Conservation (phyloP, 2,888 invertebrate species). For the Pristionchus entomophagus region DNA sequence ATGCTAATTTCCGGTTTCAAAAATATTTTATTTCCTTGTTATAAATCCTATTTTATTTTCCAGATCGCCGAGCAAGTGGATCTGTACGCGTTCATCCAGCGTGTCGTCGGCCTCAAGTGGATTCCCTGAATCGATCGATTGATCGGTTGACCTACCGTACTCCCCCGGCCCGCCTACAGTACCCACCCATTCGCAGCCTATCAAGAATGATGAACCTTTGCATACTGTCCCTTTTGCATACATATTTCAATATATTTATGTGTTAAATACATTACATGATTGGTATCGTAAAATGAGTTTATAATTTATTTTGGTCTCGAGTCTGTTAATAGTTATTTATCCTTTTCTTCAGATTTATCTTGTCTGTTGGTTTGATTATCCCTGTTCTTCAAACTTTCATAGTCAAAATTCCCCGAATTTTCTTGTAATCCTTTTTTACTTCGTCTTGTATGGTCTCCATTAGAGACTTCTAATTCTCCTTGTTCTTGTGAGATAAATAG, state of each 20-base stretch:
- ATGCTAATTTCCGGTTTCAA: too few species aligned
- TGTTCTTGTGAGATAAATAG: neutral
- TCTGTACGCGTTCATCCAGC: conserved; percentile 87
- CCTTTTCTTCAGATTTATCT: neutral
- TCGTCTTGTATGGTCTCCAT: neutral
- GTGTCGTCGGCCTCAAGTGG: conserved; percentile 84
- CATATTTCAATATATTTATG: neutral
- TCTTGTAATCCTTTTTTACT: neutral
- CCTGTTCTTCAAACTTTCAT: neutral
- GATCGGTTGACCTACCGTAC: neutral
- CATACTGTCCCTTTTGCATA: conserved; percentile 5
- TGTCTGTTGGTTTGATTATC: neutral
- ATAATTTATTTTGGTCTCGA: too few species aligned
- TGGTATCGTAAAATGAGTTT: too few species aligned
- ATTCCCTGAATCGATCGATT: conserved; percentile 38
- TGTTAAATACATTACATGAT: too few species aligned
- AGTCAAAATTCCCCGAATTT: neutral
- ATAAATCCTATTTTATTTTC: too few species aligned
- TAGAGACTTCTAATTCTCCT: neutral
- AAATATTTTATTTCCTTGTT: too few species aligned
- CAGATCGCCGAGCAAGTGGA: conserved; percentile 94
- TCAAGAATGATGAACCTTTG: conserved; percentile 12
- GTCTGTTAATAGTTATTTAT: neutral
- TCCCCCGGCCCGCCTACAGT: neutral
- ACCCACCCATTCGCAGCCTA: neutral